A percentile compares a stretch with the other conserved stretches of the same genome.
Evolutionary conservation across 2,797 vertebrate species (phyloP).

Genomic region (Sebastes vulpes): DNA sequence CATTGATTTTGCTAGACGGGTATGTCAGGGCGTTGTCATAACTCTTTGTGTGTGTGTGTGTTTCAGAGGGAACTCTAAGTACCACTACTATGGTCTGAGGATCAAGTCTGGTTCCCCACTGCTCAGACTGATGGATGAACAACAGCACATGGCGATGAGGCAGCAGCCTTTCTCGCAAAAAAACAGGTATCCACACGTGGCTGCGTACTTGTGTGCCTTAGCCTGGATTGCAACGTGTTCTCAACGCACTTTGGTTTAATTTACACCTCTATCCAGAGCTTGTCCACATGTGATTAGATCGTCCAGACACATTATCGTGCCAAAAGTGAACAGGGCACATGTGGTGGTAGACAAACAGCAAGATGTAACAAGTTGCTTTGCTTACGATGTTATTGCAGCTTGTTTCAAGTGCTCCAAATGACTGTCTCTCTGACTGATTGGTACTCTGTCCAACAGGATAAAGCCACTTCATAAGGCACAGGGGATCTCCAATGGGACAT

Average conservation of each 20-base stretch:
- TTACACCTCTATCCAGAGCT: neutral
- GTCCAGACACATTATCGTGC: neutral
- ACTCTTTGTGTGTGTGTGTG: neutral
- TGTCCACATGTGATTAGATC: neutral
- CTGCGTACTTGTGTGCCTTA: neutral
- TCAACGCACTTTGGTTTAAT: neutral
- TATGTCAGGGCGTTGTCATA: neutral
- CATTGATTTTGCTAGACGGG: neutral
- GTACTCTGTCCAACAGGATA: slow-evolving; percentile 78
- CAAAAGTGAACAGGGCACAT: neutral
- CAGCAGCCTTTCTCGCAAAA: slow-evolving; percentile 95
- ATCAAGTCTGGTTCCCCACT: slow-evolving; percentile 93
- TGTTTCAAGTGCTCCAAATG: neutral
- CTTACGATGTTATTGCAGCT: neutral
- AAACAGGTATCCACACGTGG: slow-evolving; percentile 83
- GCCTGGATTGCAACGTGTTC: neutral
- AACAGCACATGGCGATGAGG: slow-evolving; percentile 94
- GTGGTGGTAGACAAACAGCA: neutral
- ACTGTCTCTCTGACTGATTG: neutral
- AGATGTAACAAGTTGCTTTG: neutral
- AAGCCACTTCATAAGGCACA: slow-evolving; percentile 92
- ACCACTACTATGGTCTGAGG: slow-evolving; percentile 95
- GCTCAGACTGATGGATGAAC: slow-evolving; percentile 92
- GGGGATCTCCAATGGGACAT: slow-evolving; percentile 90
- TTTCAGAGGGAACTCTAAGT: slow-evolving; percentile 94